These are phyloP conservation scores for Drosophila ustulata DNA, from an alignment of 2,888 invertebrate species.

Conservation along the genomic window DNA sequence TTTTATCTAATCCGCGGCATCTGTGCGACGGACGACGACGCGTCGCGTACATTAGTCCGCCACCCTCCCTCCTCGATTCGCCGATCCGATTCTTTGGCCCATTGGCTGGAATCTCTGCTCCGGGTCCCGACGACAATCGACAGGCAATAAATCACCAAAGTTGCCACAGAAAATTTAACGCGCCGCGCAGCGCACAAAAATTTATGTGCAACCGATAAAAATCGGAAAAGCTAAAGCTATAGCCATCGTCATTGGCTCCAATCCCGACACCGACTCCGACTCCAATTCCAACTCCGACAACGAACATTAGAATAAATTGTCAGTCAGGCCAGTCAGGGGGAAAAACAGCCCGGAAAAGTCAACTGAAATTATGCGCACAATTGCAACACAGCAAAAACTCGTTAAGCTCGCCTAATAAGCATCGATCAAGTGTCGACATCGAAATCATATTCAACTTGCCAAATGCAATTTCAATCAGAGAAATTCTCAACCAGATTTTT, in stretches of 20 bases:
- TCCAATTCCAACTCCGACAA: background rate
- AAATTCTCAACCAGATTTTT: too few relatives aligned
- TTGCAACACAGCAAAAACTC: conserved; percentile 19
- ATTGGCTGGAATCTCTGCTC: conserved; percentile 42
- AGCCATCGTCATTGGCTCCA: conserved; percentile 20
- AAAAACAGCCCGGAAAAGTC: conserved; percentile 4
- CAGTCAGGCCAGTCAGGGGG: conserved; percentile 31
- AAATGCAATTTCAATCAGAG: background rate
- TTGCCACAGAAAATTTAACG: conserved; percentile 75
- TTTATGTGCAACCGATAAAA: conserved; percentile 78
- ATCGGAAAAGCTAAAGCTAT: conserved; percentile 40
- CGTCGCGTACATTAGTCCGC: conserved; percentile 71
- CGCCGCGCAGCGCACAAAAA: conserved; percentile 47
- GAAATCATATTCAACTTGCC: background rate
- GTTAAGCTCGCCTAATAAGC: conserved; percentile 20
- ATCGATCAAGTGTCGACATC: background rate
- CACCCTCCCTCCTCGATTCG: background rate
- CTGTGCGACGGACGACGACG: conserved; percentile 60
- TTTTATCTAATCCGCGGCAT: conserved; percentile 82
- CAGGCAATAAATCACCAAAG: conserved; percentile 83
- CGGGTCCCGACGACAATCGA: conserved; percentile 79
- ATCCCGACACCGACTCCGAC: too few relatives aligned
- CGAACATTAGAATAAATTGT: conserved; percentile 68
- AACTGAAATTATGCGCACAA: conserved; percentile 27
- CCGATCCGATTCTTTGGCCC: conserved; percentile 11